These are phyloP conservation scores for Xiphophorus birchmanni DNA, from an alignment of 2,797 vertebrate genomes.

Conservation along the genomic window DNA sequence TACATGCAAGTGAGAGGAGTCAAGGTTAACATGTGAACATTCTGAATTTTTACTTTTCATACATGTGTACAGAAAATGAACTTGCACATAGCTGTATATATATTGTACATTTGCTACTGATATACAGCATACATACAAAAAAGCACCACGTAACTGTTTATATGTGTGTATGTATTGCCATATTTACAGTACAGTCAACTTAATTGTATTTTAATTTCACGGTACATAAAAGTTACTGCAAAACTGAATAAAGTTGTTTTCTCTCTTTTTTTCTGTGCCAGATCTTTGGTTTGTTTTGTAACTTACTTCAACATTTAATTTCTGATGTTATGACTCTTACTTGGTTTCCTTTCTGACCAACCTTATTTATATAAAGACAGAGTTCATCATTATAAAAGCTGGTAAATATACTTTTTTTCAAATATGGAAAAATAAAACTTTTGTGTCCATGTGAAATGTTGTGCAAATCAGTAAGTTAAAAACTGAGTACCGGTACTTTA, in stretches of 20 bases:
- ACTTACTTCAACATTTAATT: conserved; percentile 51
- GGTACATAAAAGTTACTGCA: conserved; percentile 77
- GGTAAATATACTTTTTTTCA: neutral
- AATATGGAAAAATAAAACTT: neutral
- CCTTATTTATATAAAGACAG: conserved; percentile 38
- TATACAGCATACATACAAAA: conserved; percentile 77
- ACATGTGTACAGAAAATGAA: conserved; percentile 81
- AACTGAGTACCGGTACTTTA: neutral
- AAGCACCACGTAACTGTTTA: conserved; percentile 84
- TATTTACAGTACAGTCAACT: conserved; percentile 81
- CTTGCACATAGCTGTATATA: conserved; percentile 84
- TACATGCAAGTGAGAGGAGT: conserved; percentile 74
- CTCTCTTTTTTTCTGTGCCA: conserved; percentile 64
- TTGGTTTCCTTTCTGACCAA: conserved; percentile 17
- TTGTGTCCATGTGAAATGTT: conserved; percentile 12
- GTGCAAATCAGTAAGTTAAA: neutral
- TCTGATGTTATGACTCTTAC: conserved; percentile 38
- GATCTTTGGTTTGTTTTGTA: conserved; percentile 70
- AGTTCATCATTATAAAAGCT: conserved; percentile 46
- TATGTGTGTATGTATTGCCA: conserved; percentile 85
- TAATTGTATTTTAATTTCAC: conserved; percentile 86
- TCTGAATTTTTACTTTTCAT: conserved; percentile 80
- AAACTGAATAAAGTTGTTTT: conserved; percentile 83
- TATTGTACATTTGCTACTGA: conserved; percentile 85
- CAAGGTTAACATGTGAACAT: conserved; percentile 67